Percentiles rank a stretch among this genome's conserved stretches.
Conservation (phyloP, 1,140 invertebrate species). For the Spodoptera frugiperda region DNA sequence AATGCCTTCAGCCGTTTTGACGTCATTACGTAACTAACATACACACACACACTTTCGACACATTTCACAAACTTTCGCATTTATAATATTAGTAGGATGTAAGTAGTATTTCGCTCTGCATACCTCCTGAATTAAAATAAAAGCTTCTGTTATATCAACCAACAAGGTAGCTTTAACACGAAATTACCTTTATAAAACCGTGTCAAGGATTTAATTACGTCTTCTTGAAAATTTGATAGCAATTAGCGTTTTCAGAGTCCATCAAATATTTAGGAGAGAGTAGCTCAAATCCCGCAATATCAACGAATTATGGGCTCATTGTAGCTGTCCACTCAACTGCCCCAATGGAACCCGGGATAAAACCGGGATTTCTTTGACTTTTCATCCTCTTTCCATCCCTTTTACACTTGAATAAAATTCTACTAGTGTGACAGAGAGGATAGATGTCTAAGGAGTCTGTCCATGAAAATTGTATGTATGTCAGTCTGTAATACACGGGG, state of each 20-base stretch:
- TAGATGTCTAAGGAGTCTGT: conserved; percentile 45
- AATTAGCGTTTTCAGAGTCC: conserved; percentile 26
- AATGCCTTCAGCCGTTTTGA: no score
- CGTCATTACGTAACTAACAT: no score
- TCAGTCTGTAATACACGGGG: conserved; percentile 63
- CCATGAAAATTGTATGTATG: conserved; percentile 72
- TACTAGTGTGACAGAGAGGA: conserved; percentile 49
- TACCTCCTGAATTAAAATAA: no score
- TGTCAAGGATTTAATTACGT: conserved; percentile 24
- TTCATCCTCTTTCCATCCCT: conserved; percentile 50
- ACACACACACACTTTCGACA: no score
- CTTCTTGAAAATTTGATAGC: conserved; percentile 36
- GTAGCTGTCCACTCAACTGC: conserved; percentile 62
- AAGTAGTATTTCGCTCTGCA: no score
- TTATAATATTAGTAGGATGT: no score
- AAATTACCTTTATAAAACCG: background rate
- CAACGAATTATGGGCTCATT: conserved; percentile 70
- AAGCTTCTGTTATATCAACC: background rate
- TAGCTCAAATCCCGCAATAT: conserved; percentile 52
- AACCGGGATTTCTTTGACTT: conserved; percentile 63
- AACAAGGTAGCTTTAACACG: background rate
- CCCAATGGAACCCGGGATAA: conserved; percentile 56
- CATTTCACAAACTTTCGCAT: no score
- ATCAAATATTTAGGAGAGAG: conserved; percentile 32
- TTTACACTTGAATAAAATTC: conserved; percentile 16